Base-by-base conservation (phyloP, 2,113 vertebrate species). In the Trichomycterus rosablanca region DNA sequence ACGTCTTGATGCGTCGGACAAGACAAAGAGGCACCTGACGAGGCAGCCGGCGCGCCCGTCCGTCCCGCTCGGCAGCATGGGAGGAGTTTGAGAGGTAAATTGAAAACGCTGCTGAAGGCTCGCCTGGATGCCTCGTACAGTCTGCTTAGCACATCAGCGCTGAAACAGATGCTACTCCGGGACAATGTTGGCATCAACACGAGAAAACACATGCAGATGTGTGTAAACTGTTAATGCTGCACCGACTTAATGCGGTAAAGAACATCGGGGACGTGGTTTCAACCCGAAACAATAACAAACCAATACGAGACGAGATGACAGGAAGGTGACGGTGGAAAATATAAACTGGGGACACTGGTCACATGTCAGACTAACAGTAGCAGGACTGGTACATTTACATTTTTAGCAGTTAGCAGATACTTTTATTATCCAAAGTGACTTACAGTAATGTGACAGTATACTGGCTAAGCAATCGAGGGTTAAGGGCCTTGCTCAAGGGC, bases 71-170 rank as follows among this genome's bases (percentile, higher is more conserved):
- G 67, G 30, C 72, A 63, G 63, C 72, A 63, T 69, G 70, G 52
- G n/a, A 56, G 49, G 63, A 67, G 70, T 59, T 72, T 63, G 64
- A 39, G 65, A 72, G 64, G 59, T 67, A 72, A 72, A 70, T 63
- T 66, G 74, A 72, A 72, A 67, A 66, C 43, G 66, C 55, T 67
- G 67, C 54, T 56, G 67, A 67, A 68, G 66, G 64, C 63, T 67
- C 56, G 66, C 63, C 67, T 67, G 70, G 56, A 63, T 70, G 71
- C 64, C 59, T 67, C 59, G 64, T 65, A 75, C 74, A 73, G 63
- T 67, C 74, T 67, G 67, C 59, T 66, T 67, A 70, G 65, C 70
- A 67, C 63, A 70, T 66, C 68, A 52, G 42, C 46, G 30, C 52
- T 43, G 45, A 51, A 62, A 67, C 67, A 70, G 63, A 76, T 70